A percentile compares a stretch with the other conserved stretches of the same genome.
These are phyloP conservation scores for Tringa solitaria DNA, from an alignment of 2,113 vertebrate genomes.

Conservation along the genomic window DNA sequence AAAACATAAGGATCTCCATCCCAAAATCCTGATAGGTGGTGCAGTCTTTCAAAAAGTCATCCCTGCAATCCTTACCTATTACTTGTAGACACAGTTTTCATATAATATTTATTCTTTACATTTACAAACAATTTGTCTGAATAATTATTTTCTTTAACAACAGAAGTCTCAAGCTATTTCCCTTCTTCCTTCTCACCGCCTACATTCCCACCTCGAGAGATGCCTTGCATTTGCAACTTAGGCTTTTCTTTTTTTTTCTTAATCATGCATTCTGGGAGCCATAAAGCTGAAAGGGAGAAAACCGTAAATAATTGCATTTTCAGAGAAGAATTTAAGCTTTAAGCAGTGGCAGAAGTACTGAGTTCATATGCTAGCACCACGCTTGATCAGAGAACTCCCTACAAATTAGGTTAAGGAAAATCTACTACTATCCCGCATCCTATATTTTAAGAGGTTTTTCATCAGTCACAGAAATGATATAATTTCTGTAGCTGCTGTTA, in stretches of 20 bases:
- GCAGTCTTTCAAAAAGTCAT: background rate
- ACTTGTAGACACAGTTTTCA: background rate
- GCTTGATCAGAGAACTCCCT: background rate
- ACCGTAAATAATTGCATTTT: constrained; percentile 46
- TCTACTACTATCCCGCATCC: background rate
- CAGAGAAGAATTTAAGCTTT: constrained; percentile 27
- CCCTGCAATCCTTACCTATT: background rate
- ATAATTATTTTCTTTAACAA: constrained; percentile 37
- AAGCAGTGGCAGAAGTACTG: background rate
- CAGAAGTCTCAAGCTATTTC: constrained; percentile 37
- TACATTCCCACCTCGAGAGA: constrained; percentile 8
- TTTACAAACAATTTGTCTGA: constrained; percentile 22
- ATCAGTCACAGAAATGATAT: background rate
- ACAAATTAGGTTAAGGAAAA: constrained; percentile 21
- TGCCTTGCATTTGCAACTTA: background rate
- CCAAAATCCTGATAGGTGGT: background rate
- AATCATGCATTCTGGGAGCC: constrained; percentile 37
- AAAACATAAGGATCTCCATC: background rate
- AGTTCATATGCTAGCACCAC: background rate
- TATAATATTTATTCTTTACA: constrained; percentile 4
- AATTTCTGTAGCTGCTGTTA: background rate
- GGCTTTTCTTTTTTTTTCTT: background rate
- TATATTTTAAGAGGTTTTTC: background rate
- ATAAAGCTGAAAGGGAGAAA: constrained; percentile 34
- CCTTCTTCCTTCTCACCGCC: constrained; percentile 25